Percentiles rank a stretch among this genome's conserved stretches.
phyloP scores from a whole-genome alignment of 2,888 invertebrate genomes.

The Dyspetes luteomarginatus region DNA sequence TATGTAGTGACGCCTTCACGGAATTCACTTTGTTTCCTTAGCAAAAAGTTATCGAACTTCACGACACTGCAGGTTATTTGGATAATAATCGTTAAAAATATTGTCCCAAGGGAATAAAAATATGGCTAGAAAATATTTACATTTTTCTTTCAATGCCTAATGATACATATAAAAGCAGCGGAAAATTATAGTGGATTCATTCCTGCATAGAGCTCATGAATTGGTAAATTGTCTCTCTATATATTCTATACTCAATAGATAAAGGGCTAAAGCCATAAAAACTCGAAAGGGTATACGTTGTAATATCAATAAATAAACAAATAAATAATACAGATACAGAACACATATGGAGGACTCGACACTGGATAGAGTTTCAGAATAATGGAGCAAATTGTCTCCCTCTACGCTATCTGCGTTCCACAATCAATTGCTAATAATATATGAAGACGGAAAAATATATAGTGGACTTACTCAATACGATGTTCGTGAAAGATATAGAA shows the following conservation, averaged over 20 bases:
- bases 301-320: not conserved
- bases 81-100: not conserved
- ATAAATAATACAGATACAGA: not conserved
- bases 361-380: not conserved
- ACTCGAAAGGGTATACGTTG: no score
- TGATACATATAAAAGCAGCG: not conserved
- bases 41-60: not conserved
- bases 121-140: not conserved
- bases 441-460: not conserved
- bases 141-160: not conserved
- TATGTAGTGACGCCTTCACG: not conserved
- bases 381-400: not conserved
- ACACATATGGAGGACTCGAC: not conserved
- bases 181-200: not conserved
- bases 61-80: not conserved
- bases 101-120: not conserved
- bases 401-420: not conserved
- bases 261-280: no score
- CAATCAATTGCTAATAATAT: not conserved
- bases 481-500: not conserved
- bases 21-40: not conserved
- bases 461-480: not conserved
- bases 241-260: no score
- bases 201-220: not conserved
- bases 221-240: no score